These are phyloP conservation scores for Scarus forsteni DNA, from an alignment of 2,797 vertebrate genomes.

Conservation along the genomic window DNA sequence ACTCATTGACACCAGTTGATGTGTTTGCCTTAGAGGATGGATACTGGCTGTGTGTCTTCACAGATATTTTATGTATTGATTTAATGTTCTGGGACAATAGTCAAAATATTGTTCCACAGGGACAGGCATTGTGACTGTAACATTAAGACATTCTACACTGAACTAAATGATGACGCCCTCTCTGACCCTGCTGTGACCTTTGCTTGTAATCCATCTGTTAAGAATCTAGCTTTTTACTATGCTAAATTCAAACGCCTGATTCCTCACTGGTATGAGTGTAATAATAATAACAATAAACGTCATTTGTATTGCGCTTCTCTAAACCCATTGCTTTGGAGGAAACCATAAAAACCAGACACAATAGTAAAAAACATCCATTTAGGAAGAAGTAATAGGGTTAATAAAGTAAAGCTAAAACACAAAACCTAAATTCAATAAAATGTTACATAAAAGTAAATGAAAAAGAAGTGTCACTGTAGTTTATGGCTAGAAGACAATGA, in stretches of 20 bases:
- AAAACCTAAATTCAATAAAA: slow-evolving; percentile 44
- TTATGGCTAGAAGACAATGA: slow-evolving; percentile 22
- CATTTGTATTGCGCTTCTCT: slow-evolving; percentile 46
- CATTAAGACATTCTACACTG: slow-evolving; percentile 7
- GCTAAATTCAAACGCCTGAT: slow-evolving; percentile 48
- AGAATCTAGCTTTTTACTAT: slow-evolving; percentile 41
- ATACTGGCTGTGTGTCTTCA: slow-evolving; percentile 33
- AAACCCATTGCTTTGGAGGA: slow-evolving; percentile 40
- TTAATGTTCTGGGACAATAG: slow-evolving; percentile 39
- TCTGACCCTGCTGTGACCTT: slow-evolving; percentile 57
- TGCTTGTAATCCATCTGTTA: slow-evolving; percentile 44
- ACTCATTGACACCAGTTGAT: slow-evolving; percentile 19
- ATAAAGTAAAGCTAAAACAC: slow-evolving; percentile 32
- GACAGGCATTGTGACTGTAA: slow-evolving; percentile 33
- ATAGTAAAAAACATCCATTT: slow-evolving; percentile 54
- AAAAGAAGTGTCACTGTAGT: slow-evolving; percentile 22
- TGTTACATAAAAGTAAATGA: slow-evolving; percentile 28
- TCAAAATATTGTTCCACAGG: slow-evolving; percentile 54
- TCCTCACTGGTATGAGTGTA: slow-evolving; percentile 41
- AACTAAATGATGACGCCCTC: slow-evolving; percentile 27
- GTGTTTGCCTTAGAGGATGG: slow-evolving; percentile 20
- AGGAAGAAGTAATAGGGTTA: slow-evolving; percentile 32
- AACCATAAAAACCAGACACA: slow-evolving; percentile 49
- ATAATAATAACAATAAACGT: slow-evolving; percentile 58
- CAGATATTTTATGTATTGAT: slow-evolving; percentile 58